phyloP scores from a whole-genome alignment of 2,888 invertebrate species.

The Aquatica leii region DNA sequence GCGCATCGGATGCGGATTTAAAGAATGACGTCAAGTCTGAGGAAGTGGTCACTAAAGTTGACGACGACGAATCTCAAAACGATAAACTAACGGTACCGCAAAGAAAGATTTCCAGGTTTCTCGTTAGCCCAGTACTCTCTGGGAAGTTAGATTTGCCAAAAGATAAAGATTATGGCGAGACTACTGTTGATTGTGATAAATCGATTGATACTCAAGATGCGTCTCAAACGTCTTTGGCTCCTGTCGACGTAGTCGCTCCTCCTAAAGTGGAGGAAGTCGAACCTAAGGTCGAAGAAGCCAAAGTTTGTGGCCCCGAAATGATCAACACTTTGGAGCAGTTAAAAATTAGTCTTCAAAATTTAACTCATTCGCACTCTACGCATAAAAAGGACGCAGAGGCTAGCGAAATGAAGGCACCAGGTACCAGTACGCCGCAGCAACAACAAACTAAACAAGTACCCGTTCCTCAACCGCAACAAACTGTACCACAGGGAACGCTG shows the following conservation, averaged over 20 bases:
- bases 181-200: conserved; percentile 24
- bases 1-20: conserved; percentile 5
- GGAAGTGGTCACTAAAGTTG: conserved; percentile 42
- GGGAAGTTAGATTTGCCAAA: conserved; percentile 60
- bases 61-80: conserved; percentile 24
- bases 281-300: conserved; percentile 37
- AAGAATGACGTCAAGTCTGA: conserved; percentile 24
- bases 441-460: conserved; percentile 28
- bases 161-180: conserved; percentile 53
- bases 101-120: conserved; percentile 81
- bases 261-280: conserved; percentile 41
- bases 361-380: conserved; percentile 64
- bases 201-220: conserved; percentile 9
- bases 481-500: conserved; percentile 16
- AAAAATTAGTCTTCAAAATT: conserved; percentile 67
- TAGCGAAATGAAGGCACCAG: conserved; percentile 27
- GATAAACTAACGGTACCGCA: conserved; percentile 60
- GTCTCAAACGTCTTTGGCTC: no score
- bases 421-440: conserved; percentile 20
- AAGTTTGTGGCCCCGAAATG: conserved; percentile 59
- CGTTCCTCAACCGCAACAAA: conserved; percentile 21
- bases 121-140: conserved; percentile 82
- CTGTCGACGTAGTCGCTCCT: not conserved
- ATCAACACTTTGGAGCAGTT: conserved; percentile 66
- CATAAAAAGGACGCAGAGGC: conserved; percentile 50